phyloP scores from a whole-genome alignment of 2,888 invertebrate species.

The Acanthosoma haemorrhoidale region DNA sequence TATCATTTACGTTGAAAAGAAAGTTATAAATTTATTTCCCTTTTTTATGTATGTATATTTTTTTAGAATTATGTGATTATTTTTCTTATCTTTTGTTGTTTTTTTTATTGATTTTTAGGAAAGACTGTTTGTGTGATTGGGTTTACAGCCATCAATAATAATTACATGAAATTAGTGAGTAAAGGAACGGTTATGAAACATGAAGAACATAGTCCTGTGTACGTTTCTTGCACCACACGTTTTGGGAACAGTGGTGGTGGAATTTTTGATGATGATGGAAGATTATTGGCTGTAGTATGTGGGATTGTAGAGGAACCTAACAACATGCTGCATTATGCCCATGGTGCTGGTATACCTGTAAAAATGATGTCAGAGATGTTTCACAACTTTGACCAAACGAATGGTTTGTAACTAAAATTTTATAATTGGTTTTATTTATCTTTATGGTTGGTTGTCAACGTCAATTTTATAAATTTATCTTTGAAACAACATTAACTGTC shows the following conservation, averaged over 20 bases:
- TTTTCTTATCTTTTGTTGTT: background rate
- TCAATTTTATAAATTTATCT: too few species aligned
- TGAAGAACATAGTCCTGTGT: background rate
- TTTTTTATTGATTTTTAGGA: background rate
- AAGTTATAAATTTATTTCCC: background rate
- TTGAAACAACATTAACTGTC: too few species aligned
- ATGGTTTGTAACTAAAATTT: too few species aligned
- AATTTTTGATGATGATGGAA: background rate
- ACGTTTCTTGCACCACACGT: background rate
- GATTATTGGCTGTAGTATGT: background rate
- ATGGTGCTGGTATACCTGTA: background rate
- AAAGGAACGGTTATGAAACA: background rate
- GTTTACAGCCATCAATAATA: background rate
- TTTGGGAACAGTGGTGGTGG: background rate
- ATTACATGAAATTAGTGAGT: background rate
- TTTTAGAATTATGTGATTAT: background rate
- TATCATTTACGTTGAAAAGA: background rate
- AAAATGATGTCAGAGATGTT: background rate
- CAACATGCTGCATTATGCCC: background rate
- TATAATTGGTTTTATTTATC: too few species aligned
- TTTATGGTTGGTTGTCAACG: too few species aligned
- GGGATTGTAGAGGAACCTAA: background rate
- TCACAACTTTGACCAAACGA: background rate
- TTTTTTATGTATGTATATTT: background rate
- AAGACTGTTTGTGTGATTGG: background rate